Evolutionary conservation across 2,113 vertebrate species (phyloP).

Genomic region (Dicerorhinus sumatrensis): DNA sequence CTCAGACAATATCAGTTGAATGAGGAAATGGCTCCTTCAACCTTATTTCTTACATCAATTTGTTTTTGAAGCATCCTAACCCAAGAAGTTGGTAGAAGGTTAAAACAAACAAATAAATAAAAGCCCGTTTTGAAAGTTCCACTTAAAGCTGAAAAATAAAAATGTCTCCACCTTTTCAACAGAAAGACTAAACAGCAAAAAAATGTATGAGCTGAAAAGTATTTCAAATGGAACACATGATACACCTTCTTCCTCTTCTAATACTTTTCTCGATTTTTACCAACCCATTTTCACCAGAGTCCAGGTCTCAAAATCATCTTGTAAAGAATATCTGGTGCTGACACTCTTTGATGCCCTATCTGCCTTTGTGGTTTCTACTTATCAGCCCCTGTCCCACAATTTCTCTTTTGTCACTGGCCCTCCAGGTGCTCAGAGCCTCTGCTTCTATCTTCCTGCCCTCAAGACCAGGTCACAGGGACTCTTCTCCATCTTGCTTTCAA

Average conservation of each 20-base stretch:
- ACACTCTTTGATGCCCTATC: not conserved
- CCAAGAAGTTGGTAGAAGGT: not conserved
- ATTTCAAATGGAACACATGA: not conserved
- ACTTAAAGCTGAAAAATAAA: not conserved
- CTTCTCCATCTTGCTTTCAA: not conserved
- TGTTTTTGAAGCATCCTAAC: not conserved
- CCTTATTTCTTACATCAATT: not conserved
- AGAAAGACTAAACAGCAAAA: not conserved
- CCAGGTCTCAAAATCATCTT: not conserved
- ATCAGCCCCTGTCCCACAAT: not conserved
- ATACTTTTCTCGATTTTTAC: not conserved
- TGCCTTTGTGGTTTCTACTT: not conserved
- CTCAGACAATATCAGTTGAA: not conserved
- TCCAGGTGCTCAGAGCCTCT: not conserved
- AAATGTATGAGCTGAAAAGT: not conserved
- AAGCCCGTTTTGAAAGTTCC: not conserved
- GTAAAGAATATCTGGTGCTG: not conserved
- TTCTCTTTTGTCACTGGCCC: not conserved
- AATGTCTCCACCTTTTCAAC: not conserved
- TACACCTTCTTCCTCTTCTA: not conserved
- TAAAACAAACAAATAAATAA: not conserved
- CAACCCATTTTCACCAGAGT: not conserved
- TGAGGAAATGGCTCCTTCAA: not conserved
- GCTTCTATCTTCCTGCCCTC: not conserved
- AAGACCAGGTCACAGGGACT: not conserved